phyloP scores from a whole-genome alignment of 2,113 vertebrate species.

The Chaetorhynchus papuensis region DNA sequence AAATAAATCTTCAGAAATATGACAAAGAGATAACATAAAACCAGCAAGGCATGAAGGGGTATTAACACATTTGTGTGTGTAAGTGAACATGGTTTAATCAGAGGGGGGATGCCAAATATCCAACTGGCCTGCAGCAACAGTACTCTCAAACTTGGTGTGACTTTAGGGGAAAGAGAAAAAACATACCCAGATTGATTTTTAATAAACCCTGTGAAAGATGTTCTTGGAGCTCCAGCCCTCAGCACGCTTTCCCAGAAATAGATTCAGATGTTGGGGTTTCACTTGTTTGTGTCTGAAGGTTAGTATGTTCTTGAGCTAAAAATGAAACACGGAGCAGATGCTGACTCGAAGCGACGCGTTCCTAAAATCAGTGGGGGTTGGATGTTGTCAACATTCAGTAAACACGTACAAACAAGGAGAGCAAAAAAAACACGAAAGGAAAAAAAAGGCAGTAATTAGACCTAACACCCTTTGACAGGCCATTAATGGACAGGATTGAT shows the following conservation, averaged over 20 bases:
- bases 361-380: neutral
- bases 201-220: neutral
- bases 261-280: neutral
- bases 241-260: neutral
- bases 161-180: neutral
- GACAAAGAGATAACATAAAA: neutral
- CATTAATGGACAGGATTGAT: neutral
- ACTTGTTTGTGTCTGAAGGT: constrained; percentile 40
- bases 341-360: neutral
- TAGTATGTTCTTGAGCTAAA: constrained; percentile 43
- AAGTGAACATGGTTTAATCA: neutral
- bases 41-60: neutral
- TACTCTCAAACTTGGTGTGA: neutral
- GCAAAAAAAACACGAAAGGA: neutral
- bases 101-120: neutral
- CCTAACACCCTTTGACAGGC: neutral
- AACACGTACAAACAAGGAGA: neutral
- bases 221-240: neutral
- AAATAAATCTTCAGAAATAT: neutral
- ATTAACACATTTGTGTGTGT: neutral
- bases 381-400: neutral
- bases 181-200: neutral
- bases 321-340: constrained; percentile 54
- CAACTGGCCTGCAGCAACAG: neutral
- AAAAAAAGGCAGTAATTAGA: neutral